phyloP scores from a whole-genome alignment of 1,140 invertebrate genomes.

The Trigoniulus corallinus region DNA sequence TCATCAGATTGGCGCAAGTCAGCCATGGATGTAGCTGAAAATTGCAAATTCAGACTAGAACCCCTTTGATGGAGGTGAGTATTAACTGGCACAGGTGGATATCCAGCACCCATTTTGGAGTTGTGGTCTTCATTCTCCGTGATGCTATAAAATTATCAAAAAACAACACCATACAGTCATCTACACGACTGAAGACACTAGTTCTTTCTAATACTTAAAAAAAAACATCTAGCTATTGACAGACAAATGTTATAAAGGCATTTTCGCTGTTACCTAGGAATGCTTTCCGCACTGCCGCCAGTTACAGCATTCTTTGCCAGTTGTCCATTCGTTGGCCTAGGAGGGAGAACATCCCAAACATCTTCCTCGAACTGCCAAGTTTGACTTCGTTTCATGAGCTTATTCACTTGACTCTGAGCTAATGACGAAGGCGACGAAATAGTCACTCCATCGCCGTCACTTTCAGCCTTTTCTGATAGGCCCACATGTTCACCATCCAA shows the following conservation, averaged over 20 bases:
- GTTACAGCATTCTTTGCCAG: not conserved
- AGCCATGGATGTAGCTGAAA: slow-evolving; percentile 21
- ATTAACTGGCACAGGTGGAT: slow-evolving; percentile 42
- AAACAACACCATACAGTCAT: too few species aligned
- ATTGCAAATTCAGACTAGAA: slow-evolving; percentile 29
- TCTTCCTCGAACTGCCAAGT: slow-evolving; percentile 28
- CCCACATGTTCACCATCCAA: too few species aligned
- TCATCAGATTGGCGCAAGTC: slow-evolving; percentile 23
- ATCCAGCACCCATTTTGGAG: not conserved
- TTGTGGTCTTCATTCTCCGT: not conserved
- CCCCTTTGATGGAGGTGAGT: slow-evolving; percentile 41
- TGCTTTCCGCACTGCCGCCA: slow-evolving; percentile 22
- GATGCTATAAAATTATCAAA: too few species aligned
- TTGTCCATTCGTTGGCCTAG: not conserved
- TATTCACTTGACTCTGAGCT: slow-evolving; percentile 15
- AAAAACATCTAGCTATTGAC: too few species aligned
- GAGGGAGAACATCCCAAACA: not conserved
- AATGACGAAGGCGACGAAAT: not conserved
- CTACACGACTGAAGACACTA: too few species aligned
- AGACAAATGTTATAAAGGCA: too few species aligned
- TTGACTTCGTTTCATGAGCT: slow-evolving; percentile 27
- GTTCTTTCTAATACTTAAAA: too few species aligned
- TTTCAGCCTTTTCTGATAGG: not conserved
- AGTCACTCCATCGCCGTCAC: not conserved
- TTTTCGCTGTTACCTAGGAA: slow-evolving; percentile 26